phyloP scores from a whole-genome alignment of 2,888 invertebrate genomes.

The Peribatodes rhomboidaria region DNA sequence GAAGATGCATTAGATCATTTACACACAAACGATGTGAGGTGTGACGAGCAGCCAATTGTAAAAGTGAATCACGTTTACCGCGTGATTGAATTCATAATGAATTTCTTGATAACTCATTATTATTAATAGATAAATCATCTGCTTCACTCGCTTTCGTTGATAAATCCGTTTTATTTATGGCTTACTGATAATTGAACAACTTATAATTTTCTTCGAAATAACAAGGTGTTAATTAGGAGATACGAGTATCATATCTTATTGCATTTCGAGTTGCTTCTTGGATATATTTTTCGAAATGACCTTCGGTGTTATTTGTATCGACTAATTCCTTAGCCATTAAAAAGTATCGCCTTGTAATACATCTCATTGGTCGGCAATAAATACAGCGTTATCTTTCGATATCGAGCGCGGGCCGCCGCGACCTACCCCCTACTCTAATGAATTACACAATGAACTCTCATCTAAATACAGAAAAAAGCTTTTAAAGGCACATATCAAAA shows the following conservation, averaged over 20 bases:
- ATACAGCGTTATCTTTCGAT: slow-evolving; percentile 83
- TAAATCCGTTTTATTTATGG: slow-evolving; percentile 7
- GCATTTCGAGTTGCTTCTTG: slow-evolving; percentile 15
- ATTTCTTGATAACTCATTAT: slow-evolving; percentile 51
- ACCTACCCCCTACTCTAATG: slow-evolving; percentile 84
- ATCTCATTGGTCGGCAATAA: slow-evolving; percentile 81
- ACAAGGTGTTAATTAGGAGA: slow-evolving; percentile 5
- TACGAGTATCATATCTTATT: slow-evolving; percentile 4
- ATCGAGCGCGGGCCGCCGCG: slow-evolving; percentile 79
- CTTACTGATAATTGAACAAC: slow-evolving; percentile 6
- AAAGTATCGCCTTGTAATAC: slow-evolving; percentile 79
- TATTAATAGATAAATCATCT: slow-evolving; percentile 43
- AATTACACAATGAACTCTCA: slow-evolving; percentile 87
- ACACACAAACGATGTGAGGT: slow-evolving; percentile 45
- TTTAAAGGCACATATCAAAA: slow-evolving; percentile 87
- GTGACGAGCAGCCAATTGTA: slow-evolving; percentile 46
- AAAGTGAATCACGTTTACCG: slow-evolving; percentile 52
- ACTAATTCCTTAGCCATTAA: slow-evolving; percentile 79
- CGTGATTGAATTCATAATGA: slow-evolving; percentile 66
- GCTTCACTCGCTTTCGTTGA: slow-evolving; percentile 44
- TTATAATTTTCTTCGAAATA: background rate
- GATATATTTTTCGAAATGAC: slow-evolving; percentile 34
- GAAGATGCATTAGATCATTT: slow-evolving; percentile 39
- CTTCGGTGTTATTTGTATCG: slow-evolving; percentile 71
- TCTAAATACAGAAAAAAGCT: slow-evolving; percentile 87